Conservation (phyloP, 2,888 invertebrate genomes). For the Apotomis betuletana region DNA sequence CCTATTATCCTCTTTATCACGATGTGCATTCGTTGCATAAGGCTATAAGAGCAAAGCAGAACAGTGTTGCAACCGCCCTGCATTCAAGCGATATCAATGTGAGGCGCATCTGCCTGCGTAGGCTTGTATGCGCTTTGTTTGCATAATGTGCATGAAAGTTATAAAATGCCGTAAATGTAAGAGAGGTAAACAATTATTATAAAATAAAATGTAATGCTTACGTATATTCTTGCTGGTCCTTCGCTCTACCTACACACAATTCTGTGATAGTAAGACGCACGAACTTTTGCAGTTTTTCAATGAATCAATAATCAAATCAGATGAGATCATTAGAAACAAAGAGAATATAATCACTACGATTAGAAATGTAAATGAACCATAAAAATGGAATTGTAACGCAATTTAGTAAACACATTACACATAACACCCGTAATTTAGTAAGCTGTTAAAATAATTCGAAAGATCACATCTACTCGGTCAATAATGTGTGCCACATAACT, state of each 20-base stretch:
- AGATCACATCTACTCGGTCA: slow-evolving; percentile 51
- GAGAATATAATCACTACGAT: no score
- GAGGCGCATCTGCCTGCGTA: slow-evolving; percentile 40
- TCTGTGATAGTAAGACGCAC: no score
- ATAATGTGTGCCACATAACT: slow-evolving; percentile 68
- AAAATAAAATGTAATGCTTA: background rate
- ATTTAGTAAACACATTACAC: slow-evolving; percentile 17
- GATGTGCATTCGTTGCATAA: slow-evolving; percentile 42
- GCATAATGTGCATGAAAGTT: slow-evolving; percentile 32
- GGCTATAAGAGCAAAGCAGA: slow-evolving; percentile 39
- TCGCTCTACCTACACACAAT: no score
- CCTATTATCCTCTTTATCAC: slow-evolving; percentile 40
- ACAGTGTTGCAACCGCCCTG: slow-evolving; percentile 43
- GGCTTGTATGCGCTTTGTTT: slow-evolving; percentile 39
- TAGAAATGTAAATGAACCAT: background rate
- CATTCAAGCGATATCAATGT: slow-evolving; percentile 43
- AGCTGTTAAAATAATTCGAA: slow-evolving; percentile 39
- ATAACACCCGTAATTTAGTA: slow-evolving; percentile 45
- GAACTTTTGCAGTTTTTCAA: no score
- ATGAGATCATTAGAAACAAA: background rate
- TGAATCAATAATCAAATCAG: no score
- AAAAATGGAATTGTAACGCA: slow-evolving; percentile 1
- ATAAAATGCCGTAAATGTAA: slow-evolving; percentile 9
- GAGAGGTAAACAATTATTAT: slow-evolving; percentile 37
- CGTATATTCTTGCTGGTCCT: no score